Percentiles rank a stretch among this genome's conserved stretches.
These are phyloP conservation scores for Hybos culiciformis DNA, from an alignment of 2,888 invertebrate species.

Conservation along the genomic window DNA sequence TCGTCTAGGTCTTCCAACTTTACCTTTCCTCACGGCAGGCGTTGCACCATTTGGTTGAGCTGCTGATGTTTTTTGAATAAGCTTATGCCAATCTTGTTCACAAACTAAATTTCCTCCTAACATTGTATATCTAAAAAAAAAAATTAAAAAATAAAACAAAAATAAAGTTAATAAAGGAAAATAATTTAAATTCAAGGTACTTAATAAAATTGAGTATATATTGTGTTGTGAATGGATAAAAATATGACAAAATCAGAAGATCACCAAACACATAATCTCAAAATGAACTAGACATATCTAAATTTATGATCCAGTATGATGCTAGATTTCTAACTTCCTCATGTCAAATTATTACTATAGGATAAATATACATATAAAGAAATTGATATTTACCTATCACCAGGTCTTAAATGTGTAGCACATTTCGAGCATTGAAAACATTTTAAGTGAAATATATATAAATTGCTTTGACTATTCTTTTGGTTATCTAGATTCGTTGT, in stretches of 20 bases:
- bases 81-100: slow-evolving; percentile 91
- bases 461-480: slow-evolving; percentile 39
- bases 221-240: too few relatives aligned
- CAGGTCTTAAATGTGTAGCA: slow-evolving; percentile 73
- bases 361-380: too few relatives aligned
- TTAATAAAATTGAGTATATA: too few relatives aligned
- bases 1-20: slow-evolving; percentile 69
- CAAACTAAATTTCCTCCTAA: slow-evolving; percentile 81
- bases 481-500: slow-evolving; percentile 37
- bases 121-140: slow-evolving; percentile 60
- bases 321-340: too few relatives aligned
- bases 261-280: too few relatives aligned
- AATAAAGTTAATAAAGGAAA: neutral
- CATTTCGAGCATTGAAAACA: slow-evolving; percentile 94
- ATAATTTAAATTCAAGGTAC: neutral
- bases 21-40: slow-evolving; percentile 72
- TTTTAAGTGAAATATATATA: slow-evolving; percentile 84
- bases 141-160: slow-evolving; percentile 4
- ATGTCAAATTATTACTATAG: too few relatives aligned
- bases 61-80: slow-evolving; percentile 59
- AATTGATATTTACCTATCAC: slow-evolving; percentile 57
- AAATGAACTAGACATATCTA: too few relatives aligned
- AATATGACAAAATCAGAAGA: too few relatives aligned
- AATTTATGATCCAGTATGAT: too few relatives aligned
- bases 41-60: slow-evolving; percentile 46